Conservation (phyloP, 2,113 vertebrate species). For the Paratilapia polleni region DNA sequence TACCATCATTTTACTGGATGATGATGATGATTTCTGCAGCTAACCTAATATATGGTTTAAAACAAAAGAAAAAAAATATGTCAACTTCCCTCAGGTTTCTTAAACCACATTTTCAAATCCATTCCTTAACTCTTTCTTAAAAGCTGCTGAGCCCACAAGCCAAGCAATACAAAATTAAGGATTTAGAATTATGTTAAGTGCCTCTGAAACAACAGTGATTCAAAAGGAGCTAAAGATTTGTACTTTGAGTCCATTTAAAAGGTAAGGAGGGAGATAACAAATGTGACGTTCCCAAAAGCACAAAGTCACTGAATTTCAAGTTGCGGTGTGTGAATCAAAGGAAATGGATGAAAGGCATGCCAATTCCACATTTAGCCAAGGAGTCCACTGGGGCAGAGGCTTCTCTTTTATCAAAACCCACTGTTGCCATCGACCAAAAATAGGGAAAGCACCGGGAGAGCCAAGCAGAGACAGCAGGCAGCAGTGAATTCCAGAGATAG, state of each 20-base stretch:
- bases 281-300: constrained; percentile 48
- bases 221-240: constrained; percentile 36
- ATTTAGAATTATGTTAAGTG: constrained; percentile 12
- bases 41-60: not conserved
- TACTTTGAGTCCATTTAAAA: constrained; percentile 47
- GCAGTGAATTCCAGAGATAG: constrained; percentile 43
- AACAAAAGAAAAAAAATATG: too few relatives aligned
- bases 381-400: constrained; percentile 54
- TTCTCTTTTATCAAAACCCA: constrained; percentile 66
- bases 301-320: constrained; percentile 51
- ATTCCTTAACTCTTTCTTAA: not conserved
- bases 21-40: not conserved
- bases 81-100: not conserved
- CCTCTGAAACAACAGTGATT: constrained; percentile 26
- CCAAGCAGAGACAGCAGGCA: constrained; percentile 39
- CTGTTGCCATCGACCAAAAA: constrained; percentile 51
- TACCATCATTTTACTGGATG: not conserved
- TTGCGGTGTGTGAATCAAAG: constrained; percentile 52
- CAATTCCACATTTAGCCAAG: constrained; percentile 70
- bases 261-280: constrained; percentile 30
- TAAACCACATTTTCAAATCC: not conserved
- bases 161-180: not conserved
- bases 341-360: constrained; percentile 65
- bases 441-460: constrained; percentile 41
- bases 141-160: not conserved